Percentiles rank a stretch among this genome's conserved stretches.
phyloP scores from a whole-genome alignment of 2,888 invertebrate species.

The Acanthosepion lycidas region DNA sequence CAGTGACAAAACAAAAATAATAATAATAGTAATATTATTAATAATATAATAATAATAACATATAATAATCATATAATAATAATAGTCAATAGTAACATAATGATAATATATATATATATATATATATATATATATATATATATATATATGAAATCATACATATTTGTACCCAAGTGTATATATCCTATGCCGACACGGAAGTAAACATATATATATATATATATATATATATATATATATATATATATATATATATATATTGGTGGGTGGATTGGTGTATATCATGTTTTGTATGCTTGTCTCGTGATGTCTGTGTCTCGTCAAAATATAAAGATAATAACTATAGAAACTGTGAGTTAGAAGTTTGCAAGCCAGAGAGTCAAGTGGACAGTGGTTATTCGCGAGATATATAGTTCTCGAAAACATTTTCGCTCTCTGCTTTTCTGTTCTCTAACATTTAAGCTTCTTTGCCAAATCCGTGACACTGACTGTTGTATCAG shows the following conservation, averaged over 20 bases:
- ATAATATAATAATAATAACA: no score
- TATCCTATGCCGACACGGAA: background rate
- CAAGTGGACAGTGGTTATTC: background rate
- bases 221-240: background rate
- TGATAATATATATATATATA: no score
- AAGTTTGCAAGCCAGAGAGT: background rate
- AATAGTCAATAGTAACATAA: no score
- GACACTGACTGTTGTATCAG: background rate
- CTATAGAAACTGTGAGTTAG: background rate
- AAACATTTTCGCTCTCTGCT: background rate
- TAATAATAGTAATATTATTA: no score
- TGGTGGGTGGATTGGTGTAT: background rate
- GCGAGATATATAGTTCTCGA: background rate
- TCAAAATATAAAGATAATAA: constrained; percentile 3
- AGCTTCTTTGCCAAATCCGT: constrained; percentile 22
- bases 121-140: no score
- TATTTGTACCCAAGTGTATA: no score
- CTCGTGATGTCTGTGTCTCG: background rate
- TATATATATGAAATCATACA: no score
- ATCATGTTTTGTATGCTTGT: background rate
- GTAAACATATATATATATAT: background rate
- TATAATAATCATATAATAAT: no score
- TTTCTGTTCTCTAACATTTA: background rate
- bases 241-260: background rate
- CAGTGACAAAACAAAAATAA: no score